These are phyloP conservation scores for Aphidius gifuensis DNA, from an alignment of 1,140 invertebrate species.

Conservation along the genomic window DNA sequence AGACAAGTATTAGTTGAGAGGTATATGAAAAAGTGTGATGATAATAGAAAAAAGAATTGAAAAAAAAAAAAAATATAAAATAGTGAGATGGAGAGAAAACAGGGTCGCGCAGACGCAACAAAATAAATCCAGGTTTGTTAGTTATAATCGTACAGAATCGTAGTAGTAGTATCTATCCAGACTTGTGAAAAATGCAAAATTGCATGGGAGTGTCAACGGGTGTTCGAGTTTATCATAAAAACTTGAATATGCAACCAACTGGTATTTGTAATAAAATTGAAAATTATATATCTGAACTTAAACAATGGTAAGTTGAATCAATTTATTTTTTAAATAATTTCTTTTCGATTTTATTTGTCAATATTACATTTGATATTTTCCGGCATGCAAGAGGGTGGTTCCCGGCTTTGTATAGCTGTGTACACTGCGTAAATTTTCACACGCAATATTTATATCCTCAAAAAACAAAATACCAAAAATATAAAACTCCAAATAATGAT, in stretches of 20 bases:
- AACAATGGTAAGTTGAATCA: conserved; percentile 60
- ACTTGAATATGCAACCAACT: conserved; percentile 44
- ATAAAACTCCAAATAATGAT: no score
- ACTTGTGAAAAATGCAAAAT: conserved; percentile 47
- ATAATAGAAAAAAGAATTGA: conserved; percentile 2
- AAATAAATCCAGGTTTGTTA: background rate
- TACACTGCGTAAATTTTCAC: no score
- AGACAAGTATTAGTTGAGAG: background rate
- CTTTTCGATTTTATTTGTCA: no score
- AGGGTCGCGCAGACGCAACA: conserved; percentile 27
- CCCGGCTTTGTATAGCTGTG: conserved; percentile 23
- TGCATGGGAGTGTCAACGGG: conserved; percentile 49
- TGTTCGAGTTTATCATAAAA: conserved; percentile 43
- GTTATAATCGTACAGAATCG: background rate
- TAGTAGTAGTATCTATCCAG: conserved; percentile 28
- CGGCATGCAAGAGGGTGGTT: conserved; percentile 24
- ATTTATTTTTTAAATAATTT: conserved; percentile 28
- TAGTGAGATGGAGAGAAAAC: conserved; percentile 9
- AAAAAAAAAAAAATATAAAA: background rate
- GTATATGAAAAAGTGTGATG: background rate
- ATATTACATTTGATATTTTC: background rate
- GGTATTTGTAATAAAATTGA: conserved; percentile 65
- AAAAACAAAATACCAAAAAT: no score
- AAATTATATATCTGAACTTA: conserved; percentile 64
- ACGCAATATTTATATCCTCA: no score